Evolutionary conservation across 1,140 invertebrate genomes (phyloP), one percentile per base, ranked within the genome.

Genomic region (Neodiprion pinetum): DNA sequence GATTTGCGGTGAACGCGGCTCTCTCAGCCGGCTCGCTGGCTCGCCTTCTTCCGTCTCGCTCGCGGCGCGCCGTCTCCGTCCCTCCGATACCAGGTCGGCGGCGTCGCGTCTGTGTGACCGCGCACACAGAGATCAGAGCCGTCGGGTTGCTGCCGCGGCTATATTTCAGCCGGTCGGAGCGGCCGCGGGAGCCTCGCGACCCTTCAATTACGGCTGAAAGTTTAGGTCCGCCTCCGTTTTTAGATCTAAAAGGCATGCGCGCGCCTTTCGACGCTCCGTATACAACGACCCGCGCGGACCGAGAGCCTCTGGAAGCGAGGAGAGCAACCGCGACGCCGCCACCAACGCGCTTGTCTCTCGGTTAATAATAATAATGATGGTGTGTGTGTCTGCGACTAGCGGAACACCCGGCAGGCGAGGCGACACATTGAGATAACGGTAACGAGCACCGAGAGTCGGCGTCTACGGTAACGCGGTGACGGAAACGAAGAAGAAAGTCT

Each of bases 201-300:
- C 84, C 83, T 84, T 81, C 84, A 84, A 85, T 85, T 84, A 84
- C 78, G 80, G 77, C 78, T 77, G 79, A 78, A 77, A 80, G 75
- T 81, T 82, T 78, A 74, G n/a, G 53, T 17, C 78, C 82, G 80
- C 75, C 72, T 75, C 75, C 79, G 80, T 82, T 84, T 85, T 83
- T 85, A 81, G 80, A 83, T 84, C 84, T 83, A 81, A 82, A 83
- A 76, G 76, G 73, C 69, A 67, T 74, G 67, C 48, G 49, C 71
- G 50, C 76, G 76, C 76, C 74, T 77, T 74, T 49, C 71, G 70
- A 72, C 71, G 76, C 75, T 80, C 72, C 79, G 21, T 61, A 40
- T 40, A 40, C 28, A 40, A 40, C 28, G 28, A 40, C 28, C 28
- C 28, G 28, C 28, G n/a, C 53, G 53, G 53, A 10, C 53, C 11